Conservation (phyloP, 2,113 vertebrate genomes). For the Oryzias melastigma region DNA sequence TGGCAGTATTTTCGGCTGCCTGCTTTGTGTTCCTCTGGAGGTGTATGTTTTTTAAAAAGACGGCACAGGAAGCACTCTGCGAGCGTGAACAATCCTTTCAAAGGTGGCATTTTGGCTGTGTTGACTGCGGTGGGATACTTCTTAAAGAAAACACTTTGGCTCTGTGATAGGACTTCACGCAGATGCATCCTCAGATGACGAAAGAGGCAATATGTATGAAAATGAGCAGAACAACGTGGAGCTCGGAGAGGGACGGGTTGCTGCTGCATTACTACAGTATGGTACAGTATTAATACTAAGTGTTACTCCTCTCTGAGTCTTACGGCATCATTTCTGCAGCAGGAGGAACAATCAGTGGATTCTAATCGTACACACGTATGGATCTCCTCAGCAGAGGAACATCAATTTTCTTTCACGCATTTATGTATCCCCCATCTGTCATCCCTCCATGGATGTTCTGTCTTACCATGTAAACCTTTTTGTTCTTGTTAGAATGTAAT, state of each 20-base stretch:
- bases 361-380: not conserved
- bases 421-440: not conserved
- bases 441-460: conserved; percentile 1
- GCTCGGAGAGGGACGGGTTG: conserved; percentile 27
- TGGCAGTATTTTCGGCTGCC: conserved; percentile 56
- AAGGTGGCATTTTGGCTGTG: conserved; percentile 55
- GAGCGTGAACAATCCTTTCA: conserved; percentile 58
- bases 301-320: too few relatives aligned
- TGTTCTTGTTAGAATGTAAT: not conserved
- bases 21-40: conserved; percentile 53
- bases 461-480: not conserved
- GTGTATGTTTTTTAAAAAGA: conserved; percentile 45
- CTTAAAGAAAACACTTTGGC: conserved; percentile 59
- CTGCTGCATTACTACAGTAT: not conserved
- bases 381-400: not conserved
- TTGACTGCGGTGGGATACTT: conserved; percentile 49
- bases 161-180: conserved; percentile 53
- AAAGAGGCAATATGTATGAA: conserved; percentile 72
- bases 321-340: not conserved
- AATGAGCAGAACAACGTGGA: conserved; percentile 61
- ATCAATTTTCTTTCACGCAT: not conserved
- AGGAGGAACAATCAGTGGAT: conserved; percentile 20
- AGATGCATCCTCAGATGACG: conserved; percentile 57
- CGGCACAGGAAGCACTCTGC: conserved; percentile 32
- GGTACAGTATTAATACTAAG: too few relatives aligned